A percentile compares a stretch with the other conserved stretches of the same genome.
phyloP scores from a whole-genome alignment of 2,113 vertebrate species.

The Ceyx cyanopectus region DNA sequence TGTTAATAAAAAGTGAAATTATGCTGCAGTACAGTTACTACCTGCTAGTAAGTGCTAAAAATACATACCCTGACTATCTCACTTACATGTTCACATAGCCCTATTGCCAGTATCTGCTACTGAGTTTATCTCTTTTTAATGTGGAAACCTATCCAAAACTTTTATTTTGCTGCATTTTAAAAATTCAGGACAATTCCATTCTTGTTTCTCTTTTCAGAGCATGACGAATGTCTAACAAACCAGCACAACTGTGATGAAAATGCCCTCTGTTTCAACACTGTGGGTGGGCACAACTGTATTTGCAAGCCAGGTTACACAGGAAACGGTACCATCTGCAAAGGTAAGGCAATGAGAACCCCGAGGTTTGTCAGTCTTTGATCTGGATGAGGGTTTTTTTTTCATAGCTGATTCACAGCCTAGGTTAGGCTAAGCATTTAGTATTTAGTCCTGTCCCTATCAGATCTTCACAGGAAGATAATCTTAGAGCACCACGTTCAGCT shows the following conservation, averaged over 20 bases:
- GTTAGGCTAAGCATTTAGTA: neutral
- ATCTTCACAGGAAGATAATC: neutral
- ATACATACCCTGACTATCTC: neutral
- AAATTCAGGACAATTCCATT: neutral
- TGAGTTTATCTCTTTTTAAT: neutral
- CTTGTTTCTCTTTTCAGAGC: slow-evolving; percentile 82
- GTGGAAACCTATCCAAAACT: neutral
- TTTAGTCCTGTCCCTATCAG: neutral
- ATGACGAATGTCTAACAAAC: slow-evolving; percentile 93
- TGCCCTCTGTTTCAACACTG: slow-evolving; percentile 95
- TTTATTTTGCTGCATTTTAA: neutral
- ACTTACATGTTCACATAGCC: neutral
- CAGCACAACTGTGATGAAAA: slow-evolving; percentile 96
- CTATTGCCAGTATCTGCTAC: neutral
- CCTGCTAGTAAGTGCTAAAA: neutral
- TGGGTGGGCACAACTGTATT: slow-evolving; percentile 95
- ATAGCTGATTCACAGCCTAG: neutral
- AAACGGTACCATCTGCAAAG: slow-evolving; percentile 95
- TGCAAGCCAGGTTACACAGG: slow-evolving; percentile 95
- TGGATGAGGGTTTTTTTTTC: neutral
- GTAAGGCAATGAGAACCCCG: slow-evolving; percentile 66
- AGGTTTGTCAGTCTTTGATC: neutral
- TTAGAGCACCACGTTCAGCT: neutral
- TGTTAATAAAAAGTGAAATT: neutral
- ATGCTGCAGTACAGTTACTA: neutral